These are phyloP conservation scores for Rosalia funebris DNA, from an alignment of 2,888 invertebrate genomes.

Conservation along the genomic window DNA sequence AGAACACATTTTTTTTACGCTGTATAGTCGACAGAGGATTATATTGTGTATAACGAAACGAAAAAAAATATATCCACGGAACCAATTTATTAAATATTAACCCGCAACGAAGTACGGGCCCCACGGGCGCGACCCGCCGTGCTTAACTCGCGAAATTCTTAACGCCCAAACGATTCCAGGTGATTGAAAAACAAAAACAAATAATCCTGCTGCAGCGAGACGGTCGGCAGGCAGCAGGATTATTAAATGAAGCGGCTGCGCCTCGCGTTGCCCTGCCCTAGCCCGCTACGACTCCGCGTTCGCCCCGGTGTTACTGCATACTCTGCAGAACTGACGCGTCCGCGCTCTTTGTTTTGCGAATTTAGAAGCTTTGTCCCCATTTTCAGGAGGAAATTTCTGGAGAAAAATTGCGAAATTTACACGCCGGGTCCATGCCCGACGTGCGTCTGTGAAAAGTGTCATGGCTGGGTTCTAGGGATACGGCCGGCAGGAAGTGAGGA, in stretches of 20 bases:
- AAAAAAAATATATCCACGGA: too few species aligned
- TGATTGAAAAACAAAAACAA: conserved; percentile 13
- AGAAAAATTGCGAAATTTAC: not conserved
- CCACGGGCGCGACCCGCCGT: not conserved
- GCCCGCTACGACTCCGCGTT: conserved; percentile 28
- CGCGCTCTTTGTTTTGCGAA: conserved; percentile 31
- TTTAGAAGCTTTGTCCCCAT: conserved; percentile 21
- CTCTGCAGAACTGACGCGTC: conserved; percentile 39
- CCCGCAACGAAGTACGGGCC: too few species aligned
- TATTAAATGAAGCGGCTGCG: conserved; percentile 33
- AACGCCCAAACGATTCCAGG: conserved; percentile 8
- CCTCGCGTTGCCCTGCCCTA: conserved; percentile 36
- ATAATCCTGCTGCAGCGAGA: conserved; percentile 23
- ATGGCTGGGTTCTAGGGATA: not conserved
- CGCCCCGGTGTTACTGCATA: conserved; percentile 36
- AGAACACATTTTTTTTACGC: too few species aligned
- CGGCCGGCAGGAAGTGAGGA: conserved; percentile 12
- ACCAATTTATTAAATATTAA: too few species aligned
- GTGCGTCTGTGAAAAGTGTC: conserved; percentile 18
- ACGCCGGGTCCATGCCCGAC: not conserved
- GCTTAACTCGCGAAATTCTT: not conserved
- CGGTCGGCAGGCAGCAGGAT: conserved; percentile 24
- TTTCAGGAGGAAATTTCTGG: conserved; percentile 9
- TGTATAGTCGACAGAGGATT: not conserved
- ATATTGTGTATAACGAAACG: not conserved